Conservation (phyloP, 2,888 invertebrate genomes). For the Tinea pellionella region DNA sequence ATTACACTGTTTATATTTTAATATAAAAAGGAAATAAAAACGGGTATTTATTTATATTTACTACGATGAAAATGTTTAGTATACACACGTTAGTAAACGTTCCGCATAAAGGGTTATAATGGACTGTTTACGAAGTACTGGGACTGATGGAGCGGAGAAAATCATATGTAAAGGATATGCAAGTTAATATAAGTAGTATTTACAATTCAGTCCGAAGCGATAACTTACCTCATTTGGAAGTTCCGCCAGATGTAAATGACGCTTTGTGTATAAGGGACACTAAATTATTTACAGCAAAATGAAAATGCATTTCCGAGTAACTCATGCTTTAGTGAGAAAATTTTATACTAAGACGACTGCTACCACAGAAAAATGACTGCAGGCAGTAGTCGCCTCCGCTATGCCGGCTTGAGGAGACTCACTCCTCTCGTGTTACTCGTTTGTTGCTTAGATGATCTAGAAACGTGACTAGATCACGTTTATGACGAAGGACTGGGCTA, state of each 20-base stretch:
- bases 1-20: neutral
- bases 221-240: neutral
- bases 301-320: no score
- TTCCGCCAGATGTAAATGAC: neutral
- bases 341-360: no score
- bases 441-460: no score
- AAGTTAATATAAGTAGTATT: neutral
- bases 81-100: neutral
- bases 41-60: neutral
- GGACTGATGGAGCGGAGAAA: conserved; percentile 7
- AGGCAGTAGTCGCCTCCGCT: no score
- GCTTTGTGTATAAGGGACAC: neutral
- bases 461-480: no score
- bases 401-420: no score
- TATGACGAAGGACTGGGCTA: no score
- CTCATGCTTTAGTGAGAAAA: no score
- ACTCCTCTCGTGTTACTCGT: no score
- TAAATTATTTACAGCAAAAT: no score
- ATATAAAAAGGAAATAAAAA: neutral
- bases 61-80: neutral
- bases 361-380: no score
- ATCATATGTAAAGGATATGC: conserved; percentile 3
- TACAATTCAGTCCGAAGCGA: neutral
- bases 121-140: neutral
- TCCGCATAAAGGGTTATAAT: conserved; percentile 14